Conservation (phyloP, 2,888 invertebrate species). For the Archips xylosteana region DNA sequence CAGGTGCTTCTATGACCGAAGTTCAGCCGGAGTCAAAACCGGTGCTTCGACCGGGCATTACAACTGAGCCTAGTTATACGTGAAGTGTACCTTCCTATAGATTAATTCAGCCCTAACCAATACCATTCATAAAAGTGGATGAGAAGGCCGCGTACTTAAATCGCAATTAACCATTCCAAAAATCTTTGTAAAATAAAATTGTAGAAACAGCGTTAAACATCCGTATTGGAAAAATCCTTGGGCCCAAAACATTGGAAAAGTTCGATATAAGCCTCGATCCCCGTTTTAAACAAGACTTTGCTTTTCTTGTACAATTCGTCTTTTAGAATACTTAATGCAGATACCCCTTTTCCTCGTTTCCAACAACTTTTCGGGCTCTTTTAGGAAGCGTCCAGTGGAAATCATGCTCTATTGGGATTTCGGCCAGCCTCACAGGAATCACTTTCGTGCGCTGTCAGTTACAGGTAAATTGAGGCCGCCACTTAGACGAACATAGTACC, state of each 20-base stretch:
- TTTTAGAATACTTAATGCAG: conserved; percentile 81
- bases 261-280: conserved; percentile 73
- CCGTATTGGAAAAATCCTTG: conserved; percentile 78
- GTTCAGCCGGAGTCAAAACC: too few species aligned
- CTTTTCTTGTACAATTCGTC: conserved; percentile 81
- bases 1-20: too few species aligned
- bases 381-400: conserved; percentile 72
- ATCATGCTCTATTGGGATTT: conserved; percentile 67
- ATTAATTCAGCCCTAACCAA: background rate
- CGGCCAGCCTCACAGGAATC: conserved; percentile 47
- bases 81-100: background rate
- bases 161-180: conserved; percentile 10
- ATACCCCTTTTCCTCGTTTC: conserved; percentile 74
- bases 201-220: conserved; percentile 75
- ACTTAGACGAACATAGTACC: conserved; percentile 41
- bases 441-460: conserved; percentile 51
- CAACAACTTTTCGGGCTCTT: conserved; percentile 73
- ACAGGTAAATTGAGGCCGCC: conserved; percentile 54
- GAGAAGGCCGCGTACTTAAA: conserved; percentile 2
- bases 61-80: background rate
- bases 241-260: conserved; percentile 76
- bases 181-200: conserved; percentile 53
- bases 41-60: too few species aligned
- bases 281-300: conserved; percentile 80
- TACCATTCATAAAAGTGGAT: background rate